Evolutionary conservation across 1,140 invertebrate species (phyloP), one percentile per base, ranked within the genome.

Genomic region (Lysiphlebus fabarum): DNA sequence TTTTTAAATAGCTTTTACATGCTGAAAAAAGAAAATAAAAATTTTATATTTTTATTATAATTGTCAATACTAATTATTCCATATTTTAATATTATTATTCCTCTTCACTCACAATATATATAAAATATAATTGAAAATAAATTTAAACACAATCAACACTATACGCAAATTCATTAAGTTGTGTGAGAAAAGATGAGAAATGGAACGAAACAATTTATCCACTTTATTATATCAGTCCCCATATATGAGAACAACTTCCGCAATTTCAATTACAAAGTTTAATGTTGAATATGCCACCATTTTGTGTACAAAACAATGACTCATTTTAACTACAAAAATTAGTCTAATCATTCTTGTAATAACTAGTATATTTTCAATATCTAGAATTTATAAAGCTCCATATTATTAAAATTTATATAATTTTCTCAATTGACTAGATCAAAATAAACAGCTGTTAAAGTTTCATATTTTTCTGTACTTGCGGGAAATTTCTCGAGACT

Each of bases 181-280:
- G 17, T 26, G 62, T 64, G 62, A 59, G 62, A 64, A 61, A 42
- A 37, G 36, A 51, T 45, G 48, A 37, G 41, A 48, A 12, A 48
- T 34, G 44, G 12, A 37, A 56, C 56, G 59, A 61, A 61, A 59
- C 59, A 44, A 64, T 58, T 64, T 58, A 53, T 37, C 59, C 56
- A 58, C 62, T 61, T 64, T 59, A 58, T 60, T 55, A 61, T 64
- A 26, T 26, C 17, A 26, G 17, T 26, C 17, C 17, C 17, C 1
- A 26, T 26, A 26, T 26, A 26, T 51, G 41, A 51, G 45, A 64
- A 26, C 17, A 26, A 49, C 62, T 64, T 64, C 62, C 62, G 62
- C 41, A 53, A 64, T 64, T 59, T 64, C 62, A 64, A 64, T 64
- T 64, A 64, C 62, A 26, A 26, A 26, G 59, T 61, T 64, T 64